A percentile compares a stretch with the other conserved stretches of the same genome.
Conservation (phyloP, 2,797 vertebrate species). For the Garrulus glandarius region DNA sequence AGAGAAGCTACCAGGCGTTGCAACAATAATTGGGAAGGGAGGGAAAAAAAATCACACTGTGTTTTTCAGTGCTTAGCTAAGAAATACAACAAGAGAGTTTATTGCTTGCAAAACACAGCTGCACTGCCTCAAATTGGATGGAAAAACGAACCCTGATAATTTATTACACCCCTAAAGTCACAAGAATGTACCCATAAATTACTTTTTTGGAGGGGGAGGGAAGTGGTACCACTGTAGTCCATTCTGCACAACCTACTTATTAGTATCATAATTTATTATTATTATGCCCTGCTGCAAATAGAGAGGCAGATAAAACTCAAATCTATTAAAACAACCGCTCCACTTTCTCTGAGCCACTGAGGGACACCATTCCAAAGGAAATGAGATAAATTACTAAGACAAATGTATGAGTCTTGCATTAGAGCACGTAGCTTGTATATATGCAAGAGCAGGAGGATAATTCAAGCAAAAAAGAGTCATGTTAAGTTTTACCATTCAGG, state of each 20-base stretch:
- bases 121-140: slow-evolving; percentile 78
- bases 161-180: slow-evolving; percentile 80
- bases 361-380: slow-evolving; percentile 65
- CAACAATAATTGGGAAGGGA: slow-evolving; percentile 60
- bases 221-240: slow-evolving; percentile 51
- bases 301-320: slow-evolving; percentile 76
- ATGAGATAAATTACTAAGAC: slow-evolving; percentile 63
- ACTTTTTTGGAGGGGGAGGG: slow-evolving; percentile 62
- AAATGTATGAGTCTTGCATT: neutral
- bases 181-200: slow-evolving; percentile 77
- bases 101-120: slow-evolving; percentile 81
- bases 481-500: slow-evolving; percentile 8
- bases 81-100: slow-evolving; percentile 85
- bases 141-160: slow-evolving; percentile 75
- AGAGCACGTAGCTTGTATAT: neutral
- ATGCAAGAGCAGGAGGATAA: slow-evolving; percentile 40
- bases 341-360: slow-evolving; percentile 68
- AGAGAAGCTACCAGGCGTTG: slow-evolving; percentile 63
- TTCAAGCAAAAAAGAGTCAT: neutral
- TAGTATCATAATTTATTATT: slow-evolving; percentile 80
- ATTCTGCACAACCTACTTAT: slow-evolving; percentile 75
- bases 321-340: slow-evolving; percentile 75
- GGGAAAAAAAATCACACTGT: slow-evolving; percentile 42
- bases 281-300: slow-evolving; percentile 72
- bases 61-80: slow-evolving; percentile 83